Evolutionary conservation across 2,888 invertebrate genomes (phyloP).

Genomic region (Exocentrus adspersus): DNA sequence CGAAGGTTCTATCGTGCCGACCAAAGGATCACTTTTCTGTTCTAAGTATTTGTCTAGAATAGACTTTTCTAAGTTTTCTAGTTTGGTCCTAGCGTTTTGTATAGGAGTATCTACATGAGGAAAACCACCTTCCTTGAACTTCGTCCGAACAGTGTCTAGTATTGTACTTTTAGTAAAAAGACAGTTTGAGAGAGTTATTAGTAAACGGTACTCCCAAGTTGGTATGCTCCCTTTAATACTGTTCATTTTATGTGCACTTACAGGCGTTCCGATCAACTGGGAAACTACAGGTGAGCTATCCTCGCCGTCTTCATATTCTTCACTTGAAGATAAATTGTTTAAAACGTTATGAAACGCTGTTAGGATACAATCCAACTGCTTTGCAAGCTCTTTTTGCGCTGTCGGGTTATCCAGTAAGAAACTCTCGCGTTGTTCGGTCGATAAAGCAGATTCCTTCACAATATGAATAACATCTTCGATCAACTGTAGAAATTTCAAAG

Average conservation of each 20-base stretch:
- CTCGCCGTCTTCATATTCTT: slow-evolving; percentile 72
- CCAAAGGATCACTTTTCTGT: slow-evolving; percentile 91
- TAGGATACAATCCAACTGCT: slow-evolving; percentile 70
- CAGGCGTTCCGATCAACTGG: slow-evolving; percentile 72
- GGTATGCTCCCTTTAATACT: slow-evolving; percentile 57
- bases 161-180: slow-evolving; percentile 82
- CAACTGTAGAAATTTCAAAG: slow-evolving; percentile 77
- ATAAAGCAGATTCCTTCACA: slow-evolving; percentile 76
- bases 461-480: slow-evolving; percentile 78
- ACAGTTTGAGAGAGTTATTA: slow-evolving; percentile 90
- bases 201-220: slow-evolving; percentile 82
- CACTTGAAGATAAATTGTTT: slow-evolving; percentile 77
- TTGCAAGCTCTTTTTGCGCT: slow-evolving; percentile 64
- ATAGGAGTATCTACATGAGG: slow-evolving; percentile 76
- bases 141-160: slow-evolving; percentile 75
- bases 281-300: slow-evolving; percentile 68
- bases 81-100: slow-evolving; percentile 73
- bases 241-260: slow-evolving; percentile 57
- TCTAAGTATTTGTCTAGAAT: slow-evolving; percentile 87
- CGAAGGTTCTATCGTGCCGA: slow-evolving; percentile 95
- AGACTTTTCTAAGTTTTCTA: slow-evolving; percentile 69
- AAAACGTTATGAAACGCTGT: slow-evolving; percentile 74
- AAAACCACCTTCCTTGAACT: slow-evolving; percentile 77
- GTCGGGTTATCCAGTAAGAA: slow-evolving; percentile 67
- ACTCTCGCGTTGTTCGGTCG: slow-evolving; percentile 75